phyloP scores from a whole-genome alignment of 1,140 invertebrate genomes.

The Eufriesea mexicana region DNA sequence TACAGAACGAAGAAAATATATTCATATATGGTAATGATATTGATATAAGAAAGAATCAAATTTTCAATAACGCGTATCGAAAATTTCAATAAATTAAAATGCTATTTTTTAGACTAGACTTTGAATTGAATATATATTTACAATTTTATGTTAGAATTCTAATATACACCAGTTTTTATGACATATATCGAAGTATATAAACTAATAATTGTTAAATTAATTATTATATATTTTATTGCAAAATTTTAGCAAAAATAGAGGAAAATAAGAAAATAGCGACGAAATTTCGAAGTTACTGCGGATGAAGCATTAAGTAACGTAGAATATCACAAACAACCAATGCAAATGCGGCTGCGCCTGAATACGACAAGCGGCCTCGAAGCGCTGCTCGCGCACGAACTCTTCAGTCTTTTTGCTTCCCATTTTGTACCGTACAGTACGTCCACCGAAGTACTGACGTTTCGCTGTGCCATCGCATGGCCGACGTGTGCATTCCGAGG shows the following conservation, averaged over 20 bases:
- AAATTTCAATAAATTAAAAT: neutral
- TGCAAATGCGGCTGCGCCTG: constrained; percentile 47
- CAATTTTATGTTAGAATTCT: neutral
- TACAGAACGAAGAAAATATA: neutral
- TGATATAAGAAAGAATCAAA: neutral
- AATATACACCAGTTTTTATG: neutral
- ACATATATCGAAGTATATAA: neutral
- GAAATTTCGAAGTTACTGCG: neutral
- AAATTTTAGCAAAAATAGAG: neutral
- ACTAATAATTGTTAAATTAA: neutral
- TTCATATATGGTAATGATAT: neutral
- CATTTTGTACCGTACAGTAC: constrained; percentile 63
- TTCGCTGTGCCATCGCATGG: constrained; percentile 75
- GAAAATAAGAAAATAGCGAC: neutral
- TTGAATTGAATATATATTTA: neutral
- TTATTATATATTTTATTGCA: neutral
- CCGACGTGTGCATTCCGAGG: constrained; percentile 76
- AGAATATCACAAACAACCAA: neutral
- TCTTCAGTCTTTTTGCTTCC: constrained; percentile 65
- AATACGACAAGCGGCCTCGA: constrained; percentile 47
- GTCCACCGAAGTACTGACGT: constrained; percentile 67
- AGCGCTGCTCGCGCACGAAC: constrained; percentile 45
- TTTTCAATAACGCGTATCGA: neutral
- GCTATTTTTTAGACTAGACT: neutral
- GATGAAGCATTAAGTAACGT: constrained; percentile 7